Evolutionary conservation across 2,113 vertebrate genomes (phyloP).

Genomic region (Thinocorus orbignyianus): DNA sequence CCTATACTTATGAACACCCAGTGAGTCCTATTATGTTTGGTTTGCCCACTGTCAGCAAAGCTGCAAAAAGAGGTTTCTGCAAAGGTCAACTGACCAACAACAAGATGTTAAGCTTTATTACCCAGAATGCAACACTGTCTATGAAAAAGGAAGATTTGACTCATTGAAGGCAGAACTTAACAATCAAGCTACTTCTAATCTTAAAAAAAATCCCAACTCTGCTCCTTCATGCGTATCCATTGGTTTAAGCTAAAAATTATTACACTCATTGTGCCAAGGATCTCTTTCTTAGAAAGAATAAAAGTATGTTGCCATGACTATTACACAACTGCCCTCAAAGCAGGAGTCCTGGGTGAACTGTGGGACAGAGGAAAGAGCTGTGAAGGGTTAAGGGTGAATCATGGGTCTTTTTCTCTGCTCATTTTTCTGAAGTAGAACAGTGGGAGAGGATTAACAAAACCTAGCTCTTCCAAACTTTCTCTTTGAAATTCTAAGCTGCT

Average conservation of each 20-base stretch:
- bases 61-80: background rate
- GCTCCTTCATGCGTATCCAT: background rate
- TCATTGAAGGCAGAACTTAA: background rate
- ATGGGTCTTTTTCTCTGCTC: background rate
- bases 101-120: background rate
- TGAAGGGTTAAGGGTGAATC: background rate
- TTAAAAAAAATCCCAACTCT: background rate
- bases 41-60: background rate
- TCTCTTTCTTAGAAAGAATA: background rate
- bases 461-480: background rate
- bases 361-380: background rate
- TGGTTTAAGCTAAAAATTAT: background rate
- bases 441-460: slow-evolving; percentile 19
- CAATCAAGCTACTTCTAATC: background rate
- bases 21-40: background rate
- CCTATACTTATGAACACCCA: background rate
- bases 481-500: slow-evolving; percentile 62
- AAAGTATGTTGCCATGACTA: background rate
- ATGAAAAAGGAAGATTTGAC: background rate
- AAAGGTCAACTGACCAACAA: background rate
- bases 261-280: background rate
- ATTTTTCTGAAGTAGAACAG: background rate
- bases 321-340: background rate
- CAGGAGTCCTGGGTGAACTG: background rate
- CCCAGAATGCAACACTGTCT: background rate